Base-by-base conservation (phyloP, 2,113 vertebrate genomes). In the Apistogramma diplotaenia region DNA sequence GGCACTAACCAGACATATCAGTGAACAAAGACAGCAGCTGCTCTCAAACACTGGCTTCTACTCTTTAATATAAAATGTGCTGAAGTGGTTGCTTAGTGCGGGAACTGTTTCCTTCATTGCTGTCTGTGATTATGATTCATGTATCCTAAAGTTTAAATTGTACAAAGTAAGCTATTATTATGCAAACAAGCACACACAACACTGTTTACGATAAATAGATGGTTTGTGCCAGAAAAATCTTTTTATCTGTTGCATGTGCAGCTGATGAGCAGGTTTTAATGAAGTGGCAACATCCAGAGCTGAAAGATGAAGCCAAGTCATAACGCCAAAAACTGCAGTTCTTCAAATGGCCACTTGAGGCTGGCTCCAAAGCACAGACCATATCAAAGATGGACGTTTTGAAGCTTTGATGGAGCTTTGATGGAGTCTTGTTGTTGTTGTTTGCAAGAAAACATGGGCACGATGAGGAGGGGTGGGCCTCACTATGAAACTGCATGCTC, bases 201-300 rank as follows among this genome's bases (percentile, higher is more conserved):
- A 46, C 15, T 12, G n/a, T 46, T 27, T 27, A 49, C 23, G 12
- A 0, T 29, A 49, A 12, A 49, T 49, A 0, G 0, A 18, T 7
- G 5, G 23, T 67, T 49, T 46, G 2, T 29, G 27, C 40, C 4
- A 49, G 0, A 19, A 29, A 35, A 12, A 0, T 19, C 3, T 49
- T 49, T 27, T 27, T 0, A 67, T 49, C 40, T 67, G 62, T 49
- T 67, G 62, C 46, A 49, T 2, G 40, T 46, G 37, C 40, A 67
- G 40, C 23, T 67, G 8, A 11, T 19, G 37, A 7, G 46, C 16
- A 49, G 16, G 13, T 9, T 40, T 40, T 40, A 13, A 13, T 40
- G 37, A 40, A 40, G 37, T 40, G 37, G 37, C 10, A 12, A 40
- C 35, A 8, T 37, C 35, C 10, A 6, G 37, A 16, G 23, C 40